Evolutionary conservation across 2,888 invertebrate species (phyloP).

Genomic region (Nipponacmea schrenckii): DNA sequence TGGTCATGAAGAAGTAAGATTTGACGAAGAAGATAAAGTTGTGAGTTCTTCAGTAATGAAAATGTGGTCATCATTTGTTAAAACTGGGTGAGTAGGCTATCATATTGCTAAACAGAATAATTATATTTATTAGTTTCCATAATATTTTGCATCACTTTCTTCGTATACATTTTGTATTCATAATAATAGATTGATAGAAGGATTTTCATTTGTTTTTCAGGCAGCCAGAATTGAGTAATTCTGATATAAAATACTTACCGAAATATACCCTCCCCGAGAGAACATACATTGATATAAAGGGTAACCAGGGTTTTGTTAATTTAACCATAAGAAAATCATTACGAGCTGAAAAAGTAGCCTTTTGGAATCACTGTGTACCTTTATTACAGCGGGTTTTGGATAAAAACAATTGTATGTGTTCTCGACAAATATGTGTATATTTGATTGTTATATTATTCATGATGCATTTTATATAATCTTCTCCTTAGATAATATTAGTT

Average conservation of each 20-base stretch:
- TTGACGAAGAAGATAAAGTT: slow-evolving; percentile 27
- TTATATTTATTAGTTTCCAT: too few relatives aligned
- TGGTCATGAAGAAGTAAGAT: slow-evolving; percentile 30
- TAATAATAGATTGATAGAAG: too few relatives aligned
- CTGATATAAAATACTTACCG: too few relatives aligned
- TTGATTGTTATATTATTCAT: too few relatives aligned
- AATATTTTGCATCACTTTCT: too few relatives aligned
- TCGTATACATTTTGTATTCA: too few relatives aligned
- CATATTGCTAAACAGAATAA: too few relatives aligned
- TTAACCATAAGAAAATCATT: slow-evolving; percentile 18
- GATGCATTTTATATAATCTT: too few relatives aligned
- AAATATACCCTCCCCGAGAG: slow-evolving; percentile 1
- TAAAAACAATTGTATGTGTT: not conserved
- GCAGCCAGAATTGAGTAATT: not conserved
- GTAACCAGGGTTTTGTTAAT: slow-evolving; percentile 18
- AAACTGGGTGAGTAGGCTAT: slow-evolving; percentile 32
- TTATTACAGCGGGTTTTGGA: not conserved
- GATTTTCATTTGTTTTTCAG: not conserved
- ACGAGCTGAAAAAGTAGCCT: slow-evolving; percentile 26
- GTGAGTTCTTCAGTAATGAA: slow-evolving; percentile 36
- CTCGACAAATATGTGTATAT: too few relatives aligned
- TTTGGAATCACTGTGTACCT: slow-evolving; percentile 28
- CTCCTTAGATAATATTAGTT: too few relatives aligned
- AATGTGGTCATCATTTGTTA: slow-evolving; percentile 42
- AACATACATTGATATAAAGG: slow-evolving; percentile 25